Percentiles rank a stretch among this genome's conserved stretches.
phyloP scores from a whole-genome alignment of 2,888 invertebrate genomes.

The Brassicogethes aeneus region DNA sequence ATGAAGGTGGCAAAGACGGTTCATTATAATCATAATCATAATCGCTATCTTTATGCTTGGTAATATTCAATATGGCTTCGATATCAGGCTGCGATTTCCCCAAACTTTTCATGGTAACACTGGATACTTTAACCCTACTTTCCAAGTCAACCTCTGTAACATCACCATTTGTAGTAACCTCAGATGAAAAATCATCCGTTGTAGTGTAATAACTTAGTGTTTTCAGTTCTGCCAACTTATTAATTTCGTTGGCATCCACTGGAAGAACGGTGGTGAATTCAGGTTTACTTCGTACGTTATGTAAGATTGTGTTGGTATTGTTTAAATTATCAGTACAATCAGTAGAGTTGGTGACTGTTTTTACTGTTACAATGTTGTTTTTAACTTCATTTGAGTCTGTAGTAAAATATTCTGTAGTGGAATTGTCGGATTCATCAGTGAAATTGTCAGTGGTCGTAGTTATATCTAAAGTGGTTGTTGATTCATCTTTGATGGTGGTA shows the following conservation, averaged over 20 bases:
- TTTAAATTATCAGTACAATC: constrained; percentile 26
- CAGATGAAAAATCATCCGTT: constrained; percentile 1
- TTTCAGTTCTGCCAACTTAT: constrained; percentile 17
- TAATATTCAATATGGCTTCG: constrained; percentile 44
- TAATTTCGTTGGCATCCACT: constrained; percentile 18
- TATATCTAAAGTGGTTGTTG: constrained; percentile 9
- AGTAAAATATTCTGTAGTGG: constrained; percentile 4
- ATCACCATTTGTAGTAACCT: constrained; percentile 11
- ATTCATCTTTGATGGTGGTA: constrained; percentile 1
- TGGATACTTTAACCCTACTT: constrained; percentile 38
- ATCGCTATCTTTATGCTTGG: constrained; percentile 50
- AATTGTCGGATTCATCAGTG: constrained; percentile 10
- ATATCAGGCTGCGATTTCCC: constrained; percentile 37
- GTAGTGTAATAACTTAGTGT: neutral
- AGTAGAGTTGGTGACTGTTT: constrained; percentile 31
- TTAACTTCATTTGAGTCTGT: constrained; percentile 14
- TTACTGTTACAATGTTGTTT: constrained; percentile 22
- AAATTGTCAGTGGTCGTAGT: constrained; percentile 26
- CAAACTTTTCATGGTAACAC: constrained; percentile 36
- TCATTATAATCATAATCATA: constrained; percentile 63
- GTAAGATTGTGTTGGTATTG: neutral
- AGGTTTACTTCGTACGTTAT: neutral
- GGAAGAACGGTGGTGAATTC: constrained; percentile 15
- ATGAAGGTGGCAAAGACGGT: constrained; percentile 69
- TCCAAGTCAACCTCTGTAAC: constrained; percentile 22